These are phyloP conservation scores for Brachionus paranguensis DNA, from an alignment of 1,140 invertebrate species.

Conservation along the genomic window DNA sequence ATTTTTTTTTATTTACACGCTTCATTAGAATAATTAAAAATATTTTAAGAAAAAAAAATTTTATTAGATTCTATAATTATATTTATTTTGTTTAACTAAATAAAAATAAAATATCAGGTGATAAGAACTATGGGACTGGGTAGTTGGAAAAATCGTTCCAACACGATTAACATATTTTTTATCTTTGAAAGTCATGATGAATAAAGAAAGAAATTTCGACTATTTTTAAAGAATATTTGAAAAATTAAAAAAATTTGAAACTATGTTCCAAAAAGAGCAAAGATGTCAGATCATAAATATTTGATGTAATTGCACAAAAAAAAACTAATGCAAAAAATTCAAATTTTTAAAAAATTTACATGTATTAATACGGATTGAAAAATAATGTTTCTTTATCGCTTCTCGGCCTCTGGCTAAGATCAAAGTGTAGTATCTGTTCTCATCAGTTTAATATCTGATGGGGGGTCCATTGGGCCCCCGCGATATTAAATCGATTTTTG, in stretches of 20 bases:
- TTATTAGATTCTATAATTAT: no score
- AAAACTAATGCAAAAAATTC: neutral
- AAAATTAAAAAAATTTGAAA: no score
- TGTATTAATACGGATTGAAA: neutral
- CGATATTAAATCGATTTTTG: conserved; percentile 38
- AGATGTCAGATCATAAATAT: neutral
- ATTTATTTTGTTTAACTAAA: no score
- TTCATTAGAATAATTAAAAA: neutral
- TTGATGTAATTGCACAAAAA: neutral
- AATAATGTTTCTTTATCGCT: neutral
- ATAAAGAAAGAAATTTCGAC: neutral
- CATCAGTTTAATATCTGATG: conserved; percentile 39
- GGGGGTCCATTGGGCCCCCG: conserved; percentile 32
- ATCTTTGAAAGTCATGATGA: neutral
- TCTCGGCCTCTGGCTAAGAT: conserved; percentile 39
- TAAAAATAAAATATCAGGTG: no score
- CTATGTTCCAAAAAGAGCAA: neutral
- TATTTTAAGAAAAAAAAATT: neutral
- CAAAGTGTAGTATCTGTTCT: conserved; percentile 39
- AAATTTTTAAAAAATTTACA: neutral
- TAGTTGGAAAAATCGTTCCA: neutral
- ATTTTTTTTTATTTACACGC: neutral
- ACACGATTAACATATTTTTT: neutral
- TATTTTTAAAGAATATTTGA: no score
- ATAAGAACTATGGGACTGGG: neutral